These are phyloP conservation scores for Salarias fasciatus DNA, from an alignment of 2,797 vertebrate species.

Conservation along the genomic window DNA sequence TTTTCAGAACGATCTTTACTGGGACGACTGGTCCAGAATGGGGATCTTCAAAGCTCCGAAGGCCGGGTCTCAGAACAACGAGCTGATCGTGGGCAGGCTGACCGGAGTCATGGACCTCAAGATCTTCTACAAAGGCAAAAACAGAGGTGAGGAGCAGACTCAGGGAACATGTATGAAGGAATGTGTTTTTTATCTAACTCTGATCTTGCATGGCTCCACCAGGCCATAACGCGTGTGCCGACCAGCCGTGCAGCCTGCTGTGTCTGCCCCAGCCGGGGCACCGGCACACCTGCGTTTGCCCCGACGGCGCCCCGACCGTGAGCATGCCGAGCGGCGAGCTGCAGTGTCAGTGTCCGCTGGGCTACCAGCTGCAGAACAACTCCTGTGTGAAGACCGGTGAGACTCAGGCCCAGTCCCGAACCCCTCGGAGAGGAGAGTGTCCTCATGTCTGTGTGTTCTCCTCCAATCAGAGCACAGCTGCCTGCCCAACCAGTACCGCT, in stretches of 20 bases:
- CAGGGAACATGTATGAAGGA: no score
- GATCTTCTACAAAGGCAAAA: conserved; percentile 96
- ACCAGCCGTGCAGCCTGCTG: conserved; percentile 91
- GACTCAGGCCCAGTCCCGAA: conserved; percentile 1
- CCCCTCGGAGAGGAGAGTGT: neutral
- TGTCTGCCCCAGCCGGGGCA: conserved; percentile 91
- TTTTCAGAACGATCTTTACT: conserved; percentile 94
- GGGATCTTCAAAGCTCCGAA: conserved; percentile 97
- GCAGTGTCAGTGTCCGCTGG: conserved; percentile 89
- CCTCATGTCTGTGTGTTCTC: neutral
- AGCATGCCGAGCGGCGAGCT: conserved; percentile 84
- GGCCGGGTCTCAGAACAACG: conserved; percentile 84
- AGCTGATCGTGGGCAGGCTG: conserved; percentile 89
- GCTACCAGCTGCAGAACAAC: conserved; percentile 87
- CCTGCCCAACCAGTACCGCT: conserved; percentile 93
- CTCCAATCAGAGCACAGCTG: conserved; percentile 88
- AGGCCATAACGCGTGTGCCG: conserved; percentile 90
- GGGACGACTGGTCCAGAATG: conserved; percentile 98
- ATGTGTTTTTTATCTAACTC: neutral
- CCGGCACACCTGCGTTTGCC: conserved; percentile 89
- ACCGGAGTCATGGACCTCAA: conserved; percentile 98
- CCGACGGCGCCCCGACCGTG: conserved; percentile 85
- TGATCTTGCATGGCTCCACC: neutral
- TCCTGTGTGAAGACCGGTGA: conserved; percentile 90
- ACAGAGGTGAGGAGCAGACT: conserved; percentile 79